phyloP scores from a whole-genome alignment of 2,797 vertebrate genomes.

The Rhadinocentrus ornatus region DNA sequence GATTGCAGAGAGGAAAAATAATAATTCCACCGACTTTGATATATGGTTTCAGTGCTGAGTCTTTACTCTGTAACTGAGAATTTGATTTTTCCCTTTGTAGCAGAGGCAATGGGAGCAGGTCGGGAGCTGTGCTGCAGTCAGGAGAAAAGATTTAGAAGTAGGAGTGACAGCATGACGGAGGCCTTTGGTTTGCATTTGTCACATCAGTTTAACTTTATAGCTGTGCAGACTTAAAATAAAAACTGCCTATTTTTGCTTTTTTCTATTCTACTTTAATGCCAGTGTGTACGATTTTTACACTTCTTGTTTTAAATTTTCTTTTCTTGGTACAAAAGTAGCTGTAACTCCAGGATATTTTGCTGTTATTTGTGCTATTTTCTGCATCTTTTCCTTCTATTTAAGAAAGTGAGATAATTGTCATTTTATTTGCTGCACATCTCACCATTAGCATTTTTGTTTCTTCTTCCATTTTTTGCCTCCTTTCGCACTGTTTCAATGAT shows the following conservation, averaged over 20 bases:
- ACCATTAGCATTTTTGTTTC: background rate
- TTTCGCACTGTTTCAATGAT: background rate
- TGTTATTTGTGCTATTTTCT: conserved; percentile 12
- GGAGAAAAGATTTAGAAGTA: conserved; percentile 14
- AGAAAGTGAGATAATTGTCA: background rate
- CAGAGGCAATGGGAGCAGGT: conserved; percentile 25
- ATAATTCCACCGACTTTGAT: conserved; percentile 31
- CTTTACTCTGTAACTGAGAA: conserved; percentile 25
- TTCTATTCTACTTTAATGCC: background rate
- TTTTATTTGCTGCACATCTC: background rate
- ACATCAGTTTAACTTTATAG: conserved; percentile 27
- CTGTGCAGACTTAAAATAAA: conserved; percentile 2
- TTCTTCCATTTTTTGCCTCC: background rate
- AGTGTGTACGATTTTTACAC: background rate
- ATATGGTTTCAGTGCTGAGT: conserved; percentile 27
- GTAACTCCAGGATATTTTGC: background rate
- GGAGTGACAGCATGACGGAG: conserved; percentile 29
- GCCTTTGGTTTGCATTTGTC: conserved; percentile 44
- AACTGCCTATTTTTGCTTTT: background rate
- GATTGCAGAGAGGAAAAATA: conserved; percentile 30
- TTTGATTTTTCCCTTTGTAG: conserved; percentile 37
- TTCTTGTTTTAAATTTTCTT: background rate
- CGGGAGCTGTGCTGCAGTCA: conserved; percentile 25
- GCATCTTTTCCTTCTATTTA: background rate
- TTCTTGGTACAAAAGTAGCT: background rate